Evolutionary conservation across 2,797 vertebrate species (phyloP).

Genomic region (Glossophaga mutica): DNA sequence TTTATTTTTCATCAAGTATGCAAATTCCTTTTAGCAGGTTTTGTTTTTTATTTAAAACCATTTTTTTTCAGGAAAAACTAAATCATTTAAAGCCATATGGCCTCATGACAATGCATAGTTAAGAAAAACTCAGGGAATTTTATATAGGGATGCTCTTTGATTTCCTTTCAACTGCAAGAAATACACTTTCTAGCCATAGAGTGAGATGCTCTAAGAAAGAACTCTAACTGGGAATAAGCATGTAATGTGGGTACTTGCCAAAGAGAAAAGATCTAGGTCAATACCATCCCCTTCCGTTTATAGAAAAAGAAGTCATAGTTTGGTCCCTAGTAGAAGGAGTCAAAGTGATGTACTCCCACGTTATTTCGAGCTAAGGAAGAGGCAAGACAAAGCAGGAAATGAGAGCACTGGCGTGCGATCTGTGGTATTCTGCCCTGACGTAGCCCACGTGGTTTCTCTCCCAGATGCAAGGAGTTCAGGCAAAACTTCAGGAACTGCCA

Average conservation of each 20-base stretch:
- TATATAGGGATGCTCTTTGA: constrained; percentile 62
- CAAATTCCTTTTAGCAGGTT: constrained; percentile 76
- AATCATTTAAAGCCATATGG: constrained; percentile 77
- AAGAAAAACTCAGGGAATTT: constrained; percentile 61
- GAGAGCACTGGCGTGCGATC: background rate
- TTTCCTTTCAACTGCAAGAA: constrained; percentile 61
- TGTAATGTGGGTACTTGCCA: constrained; percentile 4
- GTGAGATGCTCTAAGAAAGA: constrained; percentile 25
- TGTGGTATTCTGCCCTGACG: background rate
- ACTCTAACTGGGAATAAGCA: constrained; percentile 35
- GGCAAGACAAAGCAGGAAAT: background rate
- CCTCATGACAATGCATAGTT: constrained; percentile 75
- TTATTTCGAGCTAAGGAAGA: background rate
- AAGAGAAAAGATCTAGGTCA: constrained; percentile 54
- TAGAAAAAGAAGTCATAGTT: background rate
- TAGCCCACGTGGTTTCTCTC: background rate
- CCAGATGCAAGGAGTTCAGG: background rate
- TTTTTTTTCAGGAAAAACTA: constrained; percentile 74
- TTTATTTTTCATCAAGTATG: constrained; percentile 79
- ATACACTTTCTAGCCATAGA: constrained; percentile 15
- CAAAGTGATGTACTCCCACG: background rate
- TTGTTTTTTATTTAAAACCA: constrained; percentile 77
- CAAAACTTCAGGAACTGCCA: background rate
- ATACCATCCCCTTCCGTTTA: background rate
- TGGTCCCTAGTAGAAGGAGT: background rate